Percentiles rank a stretch among this genome's conserved stretches.
phyloP scores from a whole-genome alignment of 1,140 invertebrate genomes.

The Ladona fulva region DNA sequence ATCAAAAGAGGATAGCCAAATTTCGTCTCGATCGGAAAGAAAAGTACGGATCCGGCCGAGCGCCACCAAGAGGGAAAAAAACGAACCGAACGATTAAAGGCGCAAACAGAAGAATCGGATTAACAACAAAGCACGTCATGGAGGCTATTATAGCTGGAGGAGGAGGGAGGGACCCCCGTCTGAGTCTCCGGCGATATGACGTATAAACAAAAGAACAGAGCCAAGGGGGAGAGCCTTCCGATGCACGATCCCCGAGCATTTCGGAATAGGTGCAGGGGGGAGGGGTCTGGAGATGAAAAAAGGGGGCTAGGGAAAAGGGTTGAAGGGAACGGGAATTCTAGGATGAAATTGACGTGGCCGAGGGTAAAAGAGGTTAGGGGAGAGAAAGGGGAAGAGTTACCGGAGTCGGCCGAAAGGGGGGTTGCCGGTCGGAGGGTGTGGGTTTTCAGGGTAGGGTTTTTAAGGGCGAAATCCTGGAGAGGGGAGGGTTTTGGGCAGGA shows the following conservation, averaged over 20 bases:
- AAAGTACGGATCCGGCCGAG: no score
- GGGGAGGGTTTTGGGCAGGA: background rate
- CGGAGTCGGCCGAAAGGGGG: background rate
- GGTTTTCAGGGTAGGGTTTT: background rate
- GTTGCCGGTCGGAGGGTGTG: background rate
- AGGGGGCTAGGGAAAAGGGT: background rate
- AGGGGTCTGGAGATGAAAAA: background rate
- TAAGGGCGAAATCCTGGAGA: background rate
- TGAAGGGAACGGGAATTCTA: background rate
- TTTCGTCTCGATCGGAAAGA: no score
- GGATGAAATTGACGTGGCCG: conserved; percentile 6
- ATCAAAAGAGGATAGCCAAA: no score
- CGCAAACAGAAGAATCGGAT: no score
- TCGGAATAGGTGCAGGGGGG: background rate
- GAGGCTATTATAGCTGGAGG: no score
- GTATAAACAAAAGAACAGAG: no score
- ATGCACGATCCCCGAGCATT: no score
- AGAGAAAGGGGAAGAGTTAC: background rate
- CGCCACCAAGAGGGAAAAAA: no score
- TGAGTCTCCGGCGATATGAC: no score
- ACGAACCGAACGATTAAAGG: no score
- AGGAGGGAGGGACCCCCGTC: no score
- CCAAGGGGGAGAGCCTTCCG: background rate
- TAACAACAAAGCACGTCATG: no score
- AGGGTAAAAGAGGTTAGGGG: background rate